A percentile compares a stretch with the other conserved stretches of the same genome.
Evolutionary conservation across 2,113 vertebrate genomes (phyloP).

Genomic region (Clarias magur): DNA sequence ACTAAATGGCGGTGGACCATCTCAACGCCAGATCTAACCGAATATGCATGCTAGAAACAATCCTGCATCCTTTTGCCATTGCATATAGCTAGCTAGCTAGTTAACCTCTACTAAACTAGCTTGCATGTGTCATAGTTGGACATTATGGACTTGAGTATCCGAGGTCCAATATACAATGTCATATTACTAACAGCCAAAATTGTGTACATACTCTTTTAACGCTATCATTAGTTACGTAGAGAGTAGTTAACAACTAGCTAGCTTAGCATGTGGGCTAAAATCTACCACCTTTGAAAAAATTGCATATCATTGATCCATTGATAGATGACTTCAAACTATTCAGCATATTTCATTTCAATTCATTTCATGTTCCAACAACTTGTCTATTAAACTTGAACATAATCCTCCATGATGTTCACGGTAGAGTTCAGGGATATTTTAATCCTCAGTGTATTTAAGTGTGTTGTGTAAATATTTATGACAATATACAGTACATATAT

Average conservation of each 20-base stretch:
- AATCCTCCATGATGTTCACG: neutral
- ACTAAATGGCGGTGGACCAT: neutral
- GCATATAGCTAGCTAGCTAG: neutral
- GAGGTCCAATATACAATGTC: neutral
- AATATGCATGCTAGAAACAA: neutral
- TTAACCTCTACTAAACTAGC: neutral
- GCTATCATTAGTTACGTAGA: neutral
- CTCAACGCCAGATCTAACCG: neutral
- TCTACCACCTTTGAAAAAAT: neutral
- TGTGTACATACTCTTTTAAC: neutral
- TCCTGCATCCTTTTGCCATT: neutral
- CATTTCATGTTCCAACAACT: neutral
- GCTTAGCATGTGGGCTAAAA: neutral
- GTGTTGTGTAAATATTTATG: conserved; percentile 75
- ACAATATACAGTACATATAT: conserved; percentile 50
- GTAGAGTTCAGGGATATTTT: neutral
- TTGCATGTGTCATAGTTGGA: neutral
- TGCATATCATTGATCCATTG: neutral
- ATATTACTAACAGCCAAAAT: neutral
- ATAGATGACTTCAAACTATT: neutral
- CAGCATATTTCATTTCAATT: neutral
- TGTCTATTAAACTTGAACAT: neutral
- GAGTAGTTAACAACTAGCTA: neutral
- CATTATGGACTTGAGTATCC: neutral
- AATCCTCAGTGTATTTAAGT: conserved; percentile 68